Evolutionary conservation across 2,113 vertebrate species (phyloP).

Genomic region (Equus quagga): DNA sequence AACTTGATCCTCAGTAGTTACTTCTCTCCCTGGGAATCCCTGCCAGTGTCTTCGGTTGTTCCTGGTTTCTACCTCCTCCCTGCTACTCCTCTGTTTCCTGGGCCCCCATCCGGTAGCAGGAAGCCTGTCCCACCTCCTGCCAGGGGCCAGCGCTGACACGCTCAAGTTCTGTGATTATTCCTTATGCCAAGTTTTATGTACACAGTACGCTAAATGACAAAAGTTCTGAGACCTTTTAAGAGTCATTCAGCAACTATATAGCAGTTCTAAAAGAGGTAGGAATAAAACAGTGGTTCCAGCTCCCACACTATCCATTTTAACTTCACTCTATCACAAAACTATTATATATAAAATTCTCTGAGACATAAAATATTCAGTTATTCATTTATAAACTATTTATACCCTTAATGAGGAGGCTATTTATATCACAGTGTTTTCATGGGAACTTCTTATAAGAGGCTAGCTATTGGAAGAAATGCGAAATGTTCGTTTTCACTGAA

Average conservation of each 20-base stretch:
- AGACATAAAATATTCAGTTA: conserved; percentile 4
- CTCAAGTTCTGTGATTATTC: background rate
- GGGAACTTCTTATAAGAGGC: background rate
- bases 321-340: background rate
- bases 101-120: background rate
- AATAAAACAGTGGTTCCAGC: background rate
- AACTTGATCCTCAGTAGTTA: background rate
- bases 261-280: background rate
- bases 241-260: background rate
- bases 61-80: background rate
- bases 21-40: background rate
- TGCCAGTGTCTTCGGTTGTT: background rate
- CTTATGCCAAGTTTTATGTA: background rate
- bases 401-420: background rate
- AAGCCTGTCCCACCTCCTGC: background rate
- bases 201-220: background rate
- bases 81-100: background rate
- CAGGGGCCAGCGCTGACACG: background rate
- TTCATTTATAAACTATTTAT: background rate
- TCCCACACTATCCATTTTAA: background rate
- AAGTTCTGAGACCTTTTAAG: background rate
- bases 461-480: background rate
- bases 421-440: background rate
- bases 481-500: background rate
- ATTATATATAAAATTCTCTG: background rate